phyloP scores from a whole-genome alignment of 2,888 invertebrate species.

The Synanthedon andrenaeformis region DNA sequence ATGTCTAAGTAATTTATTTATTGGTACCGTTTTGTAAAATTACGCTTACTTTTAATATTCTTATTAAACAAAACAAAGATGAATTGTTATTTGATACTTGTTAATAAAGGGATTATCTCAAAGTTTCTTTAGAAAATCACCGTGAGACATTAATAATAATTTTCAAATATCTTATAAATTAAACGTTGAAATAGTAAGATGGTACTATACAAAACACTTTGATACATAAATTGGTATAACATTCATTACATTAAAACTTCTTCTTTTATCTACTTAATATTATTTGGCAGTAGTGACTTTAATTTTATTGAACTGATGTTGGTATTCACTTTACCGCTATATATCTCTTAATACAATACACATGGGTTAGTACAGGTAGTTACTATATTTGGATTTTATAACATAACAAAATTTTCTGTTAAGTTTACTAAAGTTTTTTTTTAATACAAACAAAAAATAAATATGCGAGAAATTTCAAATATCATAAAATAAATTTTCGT shows the following conservation, averaged over 20 bases:
- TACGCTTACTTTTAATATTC: conserved; percentile 1
- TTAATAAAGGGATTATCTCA: background rate
- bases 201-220: conserved; percentile 13
- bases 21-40: conserved; percentile 35
- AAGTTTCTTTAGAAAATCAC: background rate
- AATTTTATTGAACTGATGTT: conserved; percentile 40
- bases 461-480: no score
- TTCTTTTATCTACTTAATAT: conserved; percentile 50
- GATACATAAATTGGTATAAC: conserved; percentile 29
- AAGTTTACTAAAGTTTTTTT: no score
- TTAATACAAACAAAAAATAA: no score
- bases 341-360: conserved; percentile 22
- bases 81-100: background rate
- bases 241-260: conserved; percentile 53
- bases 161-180: background rate
- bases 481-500: no score
- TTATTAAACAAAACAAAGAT: background rate
- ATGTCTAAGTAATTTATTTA: conserved; percentile 21
- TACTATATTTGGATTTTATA: no score
- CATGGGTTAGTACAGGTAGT: no score
- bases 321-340: conserved; percentile 47
- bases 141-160: background rate
- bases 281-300: conserved; percentile 64
- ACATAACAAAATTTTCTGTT: conserved; percentile 5
- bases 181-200: conserved; percentile 2